Evolutionary conservation across 1,140 invertebrate species (phyloP).

Genomic region (Drosophila persimilis): DNA sequence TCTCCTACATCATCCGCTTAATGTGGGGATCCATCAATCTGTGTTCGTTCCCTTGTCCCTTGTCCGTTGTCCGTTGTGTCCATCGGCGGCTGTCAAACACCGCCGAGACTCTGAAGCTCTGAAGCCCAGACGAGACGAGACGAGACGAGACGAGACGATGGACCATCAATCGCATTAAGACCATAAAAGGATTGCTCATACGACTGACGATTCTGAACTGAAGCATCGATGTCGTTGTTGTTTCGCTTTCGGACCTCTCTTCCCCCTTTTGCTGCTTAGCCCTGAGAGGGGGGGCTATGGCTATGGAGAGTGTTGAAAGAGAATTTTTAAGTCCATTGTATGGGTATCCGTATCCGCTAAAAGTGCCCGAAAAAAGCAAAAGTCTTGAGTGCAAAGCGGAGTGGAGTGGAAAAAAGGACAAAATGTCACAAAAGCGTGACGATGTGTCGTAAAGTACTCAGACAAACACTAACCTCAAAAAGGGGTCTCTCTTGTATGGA

Average conservation of each 20-base stretch:
- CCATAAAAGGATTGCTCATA: conserved; percentile 82
- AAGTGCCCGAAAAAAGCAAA: conserved; percentile 58
- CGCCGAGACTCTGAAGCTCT: conserved; percentile 35
- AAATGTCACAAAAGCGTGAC: conserved; percentile 82
- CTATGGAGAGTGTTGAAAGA: conserved; percentile 64
- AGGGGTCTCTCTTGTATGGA: conserved; percentile 37
- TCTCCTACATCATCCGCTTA: conserved; percentile 76
- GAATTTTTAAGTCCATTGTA: conserved; percentile 79
- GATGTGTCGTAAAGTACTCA: conserved; percentile 79
- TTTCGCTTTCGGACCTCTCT: conserved; percentile 43
- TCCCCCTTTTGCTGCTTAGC: conserved; percentile 50
- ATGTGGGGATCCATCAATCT: conserved; percentile 82
- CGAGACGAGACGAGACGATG: conserved; percentile 43
- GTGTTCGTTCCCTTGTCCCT: conserved; percentile 49
- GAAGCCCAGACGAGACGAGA: conserved; percentile 36
- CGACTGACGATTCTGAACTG: conserved; percentile 51
- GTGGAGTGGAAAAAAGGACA: conserved; percentile 55
- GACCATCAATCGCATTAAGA: conserved; percentile 82
- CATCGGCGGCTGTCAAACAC: conserved; percentile 53
- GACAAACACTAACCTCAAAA: conserved; percentile 61
- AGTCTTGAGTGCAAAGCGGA: conserved; percentile 56
- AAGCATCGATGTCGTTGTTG: conserved; percentile 43
- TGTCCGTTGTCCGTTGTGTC: conserved; percentile 29
- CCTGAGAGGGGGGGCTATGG: conserved; percentile 4
- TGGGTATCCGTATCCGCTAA: conserved; percentile 57